Evolutionary conservation across 2,888 invertebrate species (phyloP).

Genomic region (Agonum fuliginosum): DNA sequence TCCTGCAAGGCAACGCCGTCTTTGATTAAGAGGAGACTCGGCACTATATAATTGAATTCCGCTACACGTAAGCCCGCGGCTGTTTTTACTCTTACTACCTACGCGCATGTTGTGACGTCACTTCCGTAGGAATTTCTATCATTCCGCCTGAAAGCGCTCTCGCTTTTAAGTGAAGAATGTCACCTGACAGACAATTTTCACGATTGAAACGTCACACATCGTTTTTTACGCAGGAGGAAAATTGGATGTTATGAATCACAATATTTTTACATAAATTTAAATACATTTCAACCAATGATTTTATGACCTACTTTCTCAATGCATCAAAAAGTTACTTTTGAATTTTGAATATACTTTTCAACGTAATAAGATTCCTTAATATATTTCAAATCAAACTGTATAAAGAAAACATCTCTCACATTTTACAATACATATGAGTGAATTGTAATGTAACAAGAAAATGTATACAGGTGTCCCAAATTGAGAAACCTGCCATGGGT

Average conservation of each 20-base stretch:
- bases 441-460: too few relatives aligned
- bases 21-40: constrained; percentile 52
- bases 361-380: not conserved
- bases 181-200: constrained; percentile 25
- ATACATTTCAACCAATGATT: constrained; percentile 7
- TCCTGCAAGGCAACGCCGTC: constrained; percentile 1
- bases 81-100: constrained; percentile 60
- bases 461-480: too few relatives aligned
- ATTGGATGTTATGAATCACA: constrained; percentile 27
- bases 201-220: constrained; percentile 33
- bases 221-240: not conserved
- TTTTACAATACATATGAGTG: constrained; percentile 2
- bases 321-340: not conserved
- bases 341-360: not conserved
- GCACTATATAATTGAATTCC: constrained; percentile 61
- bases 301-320: constrained; percentile 6
- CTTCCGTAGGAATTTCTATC: constrained; percentile 24
- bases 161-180: constrained; percentile 25
- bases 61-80: constrained; percentile 57
- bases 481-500: too few relatives aligned
- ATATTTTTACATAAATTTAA: constrained; percentile 35
- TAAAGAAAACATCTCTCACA: not conserved
- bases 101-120: constrained; percentile 8
- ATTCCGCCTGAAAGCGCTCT: constrained; percentile 10
- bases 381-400: too few relatives aligned